A percentile compares a stretch with the other conserved stretches of the same genome.
phyloP scores from a whole-genome alignment of 2,113 vertebrate genomes.

The Oxyura jamaicensis region DNA sequence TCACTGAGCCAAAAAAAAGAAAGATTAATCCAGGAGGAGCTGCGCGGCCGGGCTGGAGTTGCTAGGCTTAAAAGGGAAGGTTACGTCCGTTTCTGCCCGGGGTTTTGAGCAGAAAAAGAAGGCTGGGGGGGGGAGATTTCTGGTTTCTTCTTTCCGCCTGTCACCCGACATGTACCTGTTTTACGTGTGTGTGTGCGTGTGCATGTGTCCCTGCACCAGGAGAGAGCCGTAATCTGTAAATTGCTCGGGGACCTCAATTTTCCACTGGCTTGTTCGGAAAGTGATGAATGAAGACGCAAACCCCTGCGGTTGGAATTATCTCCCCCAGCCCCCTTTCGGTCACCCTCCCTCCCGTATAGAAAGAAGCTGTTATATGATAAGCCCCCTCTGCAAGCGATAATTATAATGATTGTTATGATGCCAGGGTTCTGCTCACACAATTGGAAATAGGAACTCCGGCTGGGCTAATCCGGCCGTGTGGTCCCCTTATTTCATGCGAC shows the following conservation, averaged over 20 bases:
- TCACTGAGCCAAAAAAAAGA: constrained; percentile 87
- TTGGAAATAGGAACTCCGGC: constrained; percentile 57
- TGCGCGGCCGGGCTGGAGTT: constrained; percentile 77
- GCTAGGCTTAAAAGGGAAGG: constrained; percentile 77
- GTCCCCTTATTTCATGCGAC: constrained; percentile 58
- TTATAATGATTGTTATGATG: constrained; percentile 72
- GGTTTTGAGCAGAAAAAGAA: constrained; percentile 36
- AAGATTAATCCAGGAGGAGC: constrained; percentile 90
- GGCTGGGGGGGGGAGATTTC: neutral
- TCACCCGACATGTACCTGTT: neutral
- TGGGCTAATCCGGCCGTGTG: constrained; percentile 56
- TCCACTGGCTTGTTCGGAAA: constrained; percentile 67
- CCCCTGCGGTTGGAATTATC: constrained; percentile 58
- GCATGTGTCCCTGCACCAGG: neutral
- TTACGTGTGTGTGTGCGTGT: neutral
- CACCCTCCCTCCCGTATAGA: neutral
- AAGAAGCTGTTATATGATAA: constrained; percentile 73
- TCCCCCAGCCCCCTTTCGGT: constrained; percentile 1
- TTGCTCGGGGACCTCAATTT: constrained; percentile 70
- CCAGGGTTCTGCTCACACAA: constrained; percentile 32
- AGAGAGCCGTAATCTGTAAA: constrained; percentile 67
- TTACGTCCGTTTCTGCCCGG: constrained; percentile 68
- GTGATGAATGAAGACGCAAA: constrained; percentile 73
- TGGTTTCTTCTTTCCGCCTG: neutral
- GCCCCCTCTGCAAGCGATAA: constrained; percentile 70